Evolutionary conservation across 2,113 vertebrate genomes (phyloP).

Genomic region (Anoura caudifer): DNA sequence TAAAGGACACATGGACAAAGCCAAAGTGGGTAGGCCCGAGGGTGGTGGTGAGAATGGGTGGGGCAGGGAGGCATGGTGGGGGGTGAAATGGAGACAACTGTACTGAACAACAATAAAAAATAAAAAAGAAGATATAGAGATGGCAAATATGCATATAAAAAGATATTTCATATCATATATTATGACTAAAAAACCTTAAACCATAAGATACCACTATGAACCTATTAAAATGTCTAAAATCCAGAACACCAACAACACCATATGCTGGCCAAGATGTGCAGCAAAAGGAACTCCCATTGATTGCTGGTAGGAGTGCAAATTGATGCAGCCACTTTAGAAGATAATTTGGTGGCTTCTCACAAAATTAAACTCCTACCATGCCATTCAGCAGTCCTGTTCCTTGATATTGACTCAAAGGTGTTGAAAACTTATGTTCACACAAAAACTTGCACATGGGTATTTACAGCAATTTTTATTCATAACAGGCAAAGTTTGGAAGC

Average conservation of each 20-base stretch:
- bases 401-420: neutral
- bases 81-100: no score
- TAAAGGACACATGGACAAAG: no score
- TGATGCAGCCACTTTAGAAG: neutral
- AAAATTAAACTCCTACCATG: neutral
- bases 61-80: no score
- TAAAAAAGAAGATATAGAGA: neutral
- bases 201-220: neutral
- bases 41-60: no score
- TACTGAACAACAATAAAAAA: no score
- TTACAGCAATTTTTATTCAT: no score
- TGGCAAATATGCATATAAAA: no score
- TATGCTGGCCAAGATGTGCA: no score
- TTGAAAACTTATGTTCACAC: neutral
- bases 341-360: neutral
- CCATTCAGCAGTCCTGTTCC: neutral
- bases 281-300: neutral
- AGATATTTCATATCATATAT: no score
- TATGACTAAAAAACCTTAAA: neutral
- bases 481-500: no score
- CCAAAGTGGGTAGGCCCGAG: no score
- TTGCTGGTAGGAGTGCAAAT: neutral
- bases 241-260: neutral
- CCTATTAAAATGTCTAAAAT: neutral
- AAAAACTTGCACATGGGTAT: neutral